Evolutionary conservation across 1,140 invertebrate species (phyloP), one percentile per base, ranked within the genome.

Genomic region (Nymphalis io): DNA sequence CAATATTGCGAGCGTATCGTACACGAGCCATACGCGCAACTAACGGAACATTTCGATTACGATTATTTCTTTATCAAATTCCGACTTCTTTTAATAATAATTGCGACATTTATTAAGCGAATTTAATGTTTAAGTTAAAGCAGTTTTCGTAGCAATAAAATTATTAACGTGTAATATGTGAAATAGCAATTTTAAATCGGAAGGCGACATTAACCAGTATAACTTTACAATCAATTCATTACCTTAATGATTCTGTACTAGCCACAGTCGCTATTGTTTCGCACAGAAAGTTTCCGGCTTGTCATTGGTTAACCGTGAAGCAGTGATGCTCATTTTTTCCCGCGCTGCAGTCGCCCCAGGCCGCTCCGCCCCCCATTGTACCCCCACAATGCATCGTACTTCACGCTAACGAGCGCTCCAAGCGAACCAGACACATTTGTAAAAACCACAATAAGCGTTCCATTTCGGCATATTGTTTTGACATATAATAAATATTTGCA

Each of bases 401-500:
- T 91, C 87, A 91, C 82, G 74, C 89, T 91, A 91, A 91, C 89
- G 87, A 91, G 87, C 87, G 77, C 89, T 88, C 77, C 75, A 61
- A 89, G 88, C 89, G 68, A 81, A 80, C 73, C 88, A 86, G 85
- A 84, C 89, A 82, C 89, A 91, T 91, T 91, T 91, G 89, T 91
- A 91, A 90, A 90, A 89, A 90, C 83, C 77, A 83, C 82, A 88
- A 90, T 88, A 88, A 89, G 85, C 86, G 80, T 80, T 84, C 84
- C 87, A 84, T 90, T 91, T 90, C 84, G 89, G 87, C 85, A 88
- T 91, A 91, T 91, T 87, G 86, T 90, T 90, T 91, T 90, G 89
- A 91, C 89, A 90, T 91, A 90, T 85, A 90, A 91, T 91, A 91
- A 91, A 91, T 91, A 91, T 91, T 91, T 91, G 88, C 76, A 76